Evolutionary conservation across 2,888 invertebrate genomes (phyloP).

Genomic region (Chirona hameri): DNA sequence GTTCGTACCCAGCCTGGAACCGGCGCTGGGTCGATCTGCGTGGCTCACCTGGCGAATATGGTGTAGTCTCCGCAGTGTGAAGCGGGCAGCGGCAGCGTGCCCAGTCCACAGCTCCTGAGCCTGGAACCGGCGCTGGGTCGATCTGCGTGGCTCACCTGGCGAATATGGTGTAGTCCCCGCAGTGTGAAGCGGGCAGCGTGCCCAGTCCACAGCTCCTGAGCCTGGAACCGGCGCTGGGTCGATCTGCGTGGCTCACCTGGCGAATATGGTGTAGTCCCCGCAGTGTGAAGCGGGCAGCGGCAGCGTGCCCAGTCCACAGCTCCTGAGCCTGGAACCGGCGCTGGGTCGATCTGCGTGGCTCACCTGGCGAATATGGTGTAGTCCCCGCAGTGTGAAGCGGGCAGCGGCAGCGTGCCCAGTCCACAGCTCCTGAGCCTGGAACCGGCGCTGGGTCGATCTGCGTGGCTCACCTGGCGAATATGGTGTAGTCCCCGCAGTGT

Average conservation of each 20-base stretch:
- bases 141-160: too few relatives aligned
- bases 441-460: too few relatives aligned
- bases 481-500: neutral
- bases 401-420: neutral
- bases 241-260: too few relatives aligned
- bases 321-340: too few relatives aligned
- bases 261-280: neutral
- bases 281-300: neutral
- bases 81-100: neutral
- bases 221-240: too few relatives aligned
- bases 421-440: conserved; percentile 31
- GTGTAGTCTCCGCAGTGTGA: neutral
- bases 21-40: too few relatives aligned
- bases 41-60: conserved; percentile 1
- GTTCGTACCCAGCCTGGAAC: too few relatives aligned
- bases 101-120: conserved; percentile 28
- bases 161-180: neutral
- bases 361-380: neutral
- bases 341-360: too few relatives aligned
- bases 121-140: too few relatives aligned
- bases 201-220: conserved; percentile 28
- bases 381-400: neutral
- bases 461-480: neutral
- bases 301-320: conserved; percentile 26
- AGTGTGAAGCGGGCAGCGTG: neutral